phyloP scores from a whole-genome alignment of 2,888 invertebrate genomes.

The Athetis lepigone region DNA sequence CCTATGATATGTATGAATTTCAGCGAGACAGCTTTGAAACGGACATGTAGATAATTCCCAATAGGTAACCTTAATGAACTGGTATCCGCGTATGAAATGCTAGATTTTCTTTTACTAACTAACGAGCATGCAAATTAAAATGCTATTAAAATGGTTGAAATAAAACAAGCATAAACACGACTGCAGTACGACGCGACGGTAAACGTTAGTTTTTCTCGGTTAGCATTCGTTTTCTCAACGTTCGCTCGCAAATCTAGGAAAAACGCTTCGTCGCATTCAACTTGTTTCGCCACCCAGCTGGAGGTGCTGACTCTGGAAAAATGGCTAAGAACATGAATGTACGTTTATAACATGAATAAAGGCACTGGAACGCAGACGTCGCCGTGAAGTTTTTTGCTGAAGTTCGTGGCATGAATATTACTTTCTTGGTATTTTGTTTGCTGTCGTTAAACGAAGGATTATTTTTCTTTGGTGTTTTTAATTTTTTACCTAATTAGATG shows the following conservation, averaged over 20 bases:
- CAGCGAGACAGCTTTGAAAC: neutral
- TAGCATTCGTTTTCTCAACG: conserved; percentile 57
- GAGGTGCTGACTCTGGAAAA: conserved; percentile 63
- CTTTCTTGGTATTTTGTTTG: conserved; percentile 7
- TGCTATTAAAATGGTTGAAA: conserved; percentile 35
- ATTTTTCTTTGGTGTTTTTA: too few species aligned
- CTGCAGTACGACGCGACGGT: conserved; percentile 20
- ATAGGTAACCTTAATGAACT: conserved; percentile 20
- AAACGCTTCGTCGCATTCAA: conserved; percentile 71
- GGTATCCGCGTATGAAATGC: neutral
- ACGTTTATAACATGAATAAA: conserved; percentile 38
- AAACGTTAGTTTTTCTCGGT: conserved; percentile 50
- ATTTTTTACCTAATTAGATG: too few species aligned
- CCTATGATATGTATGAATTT: neutral
- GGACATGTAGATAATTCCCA: neutral
- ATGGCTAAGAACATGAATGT: conserved; percentile 42
- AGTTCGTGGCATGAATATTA: conserved; percentile 19
- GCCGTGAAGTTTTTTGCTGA: conserved; percentile 12
- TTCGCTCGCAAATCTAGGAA: conserved; percentile 65
- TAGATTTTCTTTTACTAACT: conserved; percentile 20
- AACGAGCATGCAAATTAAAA: conserved; percentile 43
- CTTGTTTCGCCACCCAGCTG: conserved; percentile 63
- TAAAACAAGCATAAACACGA: conserved; percentile 34
- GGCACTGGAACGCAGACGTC: conserved; percentile 23
- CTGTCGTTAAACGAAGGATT: neutral